A percentile compares a stretch with the other conserved stretches of the same genome.
Conservation (phyloP, 23 tunicate genomes). For the Clavelina lepadiformis region DNA sequence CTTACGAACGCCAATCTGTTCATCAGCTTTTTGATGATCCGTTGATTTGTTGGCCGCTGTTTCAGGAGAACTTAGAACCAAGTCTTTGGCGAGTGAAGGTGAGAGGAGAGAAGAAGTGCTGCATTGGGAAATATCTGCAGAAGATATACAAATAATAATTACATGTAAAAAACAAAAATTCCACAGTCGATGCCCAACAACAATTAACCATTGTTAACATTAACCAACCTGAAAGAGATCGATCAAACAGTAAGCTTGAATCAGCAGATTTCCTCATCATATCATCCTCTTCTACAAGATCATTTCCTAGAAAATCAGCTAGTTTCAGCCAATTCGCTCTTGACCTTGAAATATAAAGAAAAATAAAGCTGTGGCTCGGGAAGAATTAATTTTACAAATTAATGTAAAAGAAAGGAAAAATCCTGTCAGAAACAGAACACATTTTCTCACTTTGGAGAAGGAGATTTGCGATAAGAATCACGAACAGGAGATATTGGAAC, state of each 20-base stretch:
- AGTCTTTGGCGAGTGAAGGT: slow-evolving; percentile 5
- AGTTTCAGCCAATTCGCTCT: not conserved
- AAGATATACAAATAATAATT: no score
- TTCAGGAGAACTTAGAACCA: slow-evolving; percentile 19
- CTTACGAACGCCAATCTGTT: no score
- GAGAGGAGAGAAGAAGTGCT: slow-evolving; percentile 27
- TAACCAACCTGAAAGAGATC: no score
- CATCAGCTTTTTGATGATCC: not conserved
- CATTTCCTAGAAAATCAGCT: not conserved
- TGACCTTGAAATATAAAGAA: not conserved
- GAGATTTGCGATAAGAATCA: slow-evolving; percentile 2
- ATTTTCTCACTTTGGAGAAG: not conserved
- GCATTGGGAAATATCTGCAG: slow-evolving; percentile 17
- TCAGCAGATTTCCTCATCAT: no score
- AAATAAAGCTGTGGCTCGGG: no score
- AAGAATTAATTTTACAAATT: no score
- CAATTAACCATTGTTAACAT: no score
- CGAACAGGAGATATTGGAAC: slow-evolving; percentile 28
- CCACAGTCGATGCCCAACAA: no score
- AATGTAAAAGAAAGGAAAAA: no score
- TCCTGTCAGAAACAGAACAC: not conserved
- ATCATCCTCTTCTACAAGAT: not conserved
- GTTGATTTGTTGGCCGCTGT: not conserved
- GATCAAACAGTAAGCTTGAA: no score
- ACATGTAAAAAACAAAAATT: no score